phyloP scores from a whole-genome alignment of 2,797 vertebrate genomes.

The Semaprochilodus insignis region DNA sequence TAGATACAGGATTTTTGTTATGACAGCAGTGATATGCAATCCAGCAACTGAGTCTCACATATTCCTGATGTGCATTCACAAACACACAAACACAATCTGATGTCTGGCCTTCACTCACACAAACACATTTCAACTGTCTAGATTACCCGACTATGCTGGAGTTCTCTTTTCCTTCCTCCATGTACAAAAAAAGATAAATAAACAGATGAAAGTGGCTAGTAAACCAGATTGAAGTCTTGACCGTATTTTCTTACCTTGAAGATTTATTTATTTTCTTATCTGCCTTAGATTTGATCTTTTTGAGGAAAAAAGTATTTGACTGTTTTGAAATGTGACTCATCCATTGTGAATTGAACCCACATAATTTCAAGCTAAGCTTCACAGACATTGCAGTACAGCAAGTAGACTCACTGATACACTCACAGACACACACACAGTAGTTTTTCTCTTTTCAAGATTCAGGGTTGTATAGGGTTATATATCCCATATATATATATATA shows the following conservation, averaged over 20 bases:
- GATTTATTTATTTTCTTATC: conserved; percentile 27
- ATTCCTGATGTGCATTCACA: not conserved
- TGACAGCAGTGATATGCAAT: not conserved
- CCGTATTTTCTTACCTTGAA: conserved; percentile 15
- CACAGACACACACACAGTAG: conserved; percentile 52
- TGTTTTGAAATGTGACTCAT: conserved; percentile 28
- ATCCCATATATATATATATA: too few relatives aligned
- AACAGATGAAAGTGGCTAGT: conserved; percentile 29
- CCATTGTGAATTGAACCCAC: conserved; percentile 28
- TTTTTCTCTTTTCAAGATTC: too few relatives aligned
- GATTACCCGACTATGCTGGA: not conserved
- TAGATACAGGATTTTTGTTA: not conserved
- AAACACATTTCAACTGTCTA: not conserved
- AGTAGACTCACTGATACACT: conserved; percentile 46
- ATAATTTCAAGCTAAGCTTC: conserved; percentile 30
- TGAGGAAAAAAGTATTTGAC: not conserved
- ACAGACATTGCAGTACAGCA: conserved; percentile 34
- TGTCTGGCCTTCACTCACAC: not conserved
- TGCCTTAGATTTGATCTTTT: conserved; percentile 45
- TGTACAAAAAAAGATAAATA: conserved; percentile 1
- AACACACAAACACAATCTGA: not conserved
- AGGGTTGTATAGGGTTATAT: not conserved
- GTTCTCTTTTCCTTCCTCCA: not conserved
- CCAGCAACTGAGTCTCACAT: not conserved
- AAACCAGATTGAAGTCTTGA: conserved; percentile 37